Base-by-base conservation (phyloP, 2,113 vertebrate genomes). In the Atrichornis clamosus region DNA sequence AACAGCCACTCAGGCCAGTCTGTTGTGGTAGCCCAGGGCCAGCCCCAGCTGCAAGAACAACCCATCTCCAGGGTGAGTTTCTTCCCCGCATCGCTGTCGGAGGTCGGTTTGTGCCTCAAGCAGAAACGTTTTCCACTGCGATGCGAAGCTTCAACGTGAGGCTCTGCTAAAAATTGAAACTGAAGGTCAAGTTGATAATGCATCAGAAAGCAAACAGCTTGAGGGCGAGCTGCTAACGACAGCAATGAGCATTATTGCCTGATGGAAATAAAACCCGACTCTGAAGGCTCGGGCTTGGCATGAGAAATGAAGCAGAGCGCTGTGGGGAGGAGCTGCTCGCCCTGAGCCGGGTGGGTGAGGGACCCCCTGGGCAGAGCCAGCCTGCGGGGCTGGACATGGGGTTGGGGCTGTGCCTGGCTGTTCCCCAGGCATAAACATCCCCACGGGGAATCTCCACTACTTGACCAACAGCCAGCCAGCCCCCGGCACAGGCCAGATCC, bases 171-270 rank as follows among this genome's bases (percentile, higher is more conserved):
- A 92, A 91, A 93, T 81, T 95, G 90, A 94, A 96, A 90, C 65
- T 93, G 94, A 95, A 96, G 96, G 96, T 97, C 96, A 97, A 96
- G 91, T 88, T 96, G 95, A 92, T 95, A 95, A 96, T 72, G 92
- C 92, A 96, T 87, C 91, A 90, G 94, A 95, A 89, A 96, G 95
- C 89, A 97, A 97, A 97, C 95, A 96, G 97, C 91, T 95, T 97
- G 97, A 96, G 89, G 75, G 93, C 95, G 89, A 94, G 87, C 95
- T 90, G 88, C 91, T 96, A 97, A 97, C 95, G 90, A 95, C 95
- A 81, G 91, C 91, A 96, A 96, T 91, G 96, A 97, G 96, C 95
- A 64, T 90, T 84, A 96, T 64, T 80, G 85, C 93, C 94, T 93
- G 93, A 95, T 73, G 92, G 96, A 97, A 96, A 97, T 96, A 93